Percentiles rank a stretch among this genome's conserved stretches.
Evolutionary conservation across 2,888 invertebrate genomes (phyloP).

Genomic region (Athrips mouffetella): DNA sequence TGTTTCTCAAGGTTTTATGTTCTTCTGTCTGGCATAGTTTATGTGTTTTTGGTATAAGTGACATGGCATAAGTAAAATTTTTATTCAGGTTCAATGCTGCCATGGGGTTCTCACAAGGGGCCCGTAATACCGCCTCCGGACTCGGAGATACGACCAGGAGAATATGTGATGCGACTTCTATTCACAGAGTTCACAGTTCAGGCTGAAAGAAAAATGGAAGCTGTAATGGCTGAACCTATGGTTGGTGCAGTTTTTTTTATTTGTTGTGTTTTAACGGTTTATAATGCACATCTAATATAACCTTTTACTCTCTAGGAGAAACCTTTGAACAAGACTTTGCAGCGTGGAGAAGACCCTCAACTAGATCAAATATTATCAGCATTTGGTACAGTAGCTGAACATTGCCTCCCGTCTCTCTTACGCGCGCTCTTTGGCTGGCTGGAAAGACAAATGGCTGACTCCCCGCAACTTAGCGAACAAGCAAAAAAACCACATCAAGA

Average conservation of each 20-base stretch:
- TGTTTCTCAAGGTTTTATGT: neutral
- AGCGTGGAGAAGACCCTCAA: slow-evolving; percentile 96
- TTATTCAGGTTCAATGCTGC: slow-evolving; percentile 77
- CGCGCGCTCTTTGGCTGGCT: slow-evolving; percentile 97
- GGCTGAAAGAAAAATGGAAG: slow-evolving; percentile 97
- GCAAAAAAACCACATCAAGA: slow-evolving; percentile 78
- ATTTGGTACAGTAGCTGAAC: slow-evolving; percentile 96
- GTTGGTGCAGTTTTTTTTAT: slow-evolving; percentile 58
- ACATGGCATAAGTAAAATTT: neutral
- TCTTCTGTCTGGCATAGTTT: no score
- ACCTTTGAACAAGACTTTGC: slow-evolving; percentile 95
- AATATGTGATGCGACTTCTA: slow-evolving; percentile 96
- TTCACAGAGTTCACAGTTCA: slow-evolving; percentile 97
- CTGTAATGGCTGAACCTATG: slow-evolving; percentile 93
- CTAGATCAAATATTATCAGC: slow-evolving; percentile 96
- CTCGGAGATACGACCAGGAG: slow-evolving; percentile 89
- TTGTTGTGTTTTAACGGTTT: neutral
- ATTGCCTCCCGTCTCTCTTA: slow-evolving; percentile 96
- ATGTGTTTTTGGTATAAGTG: no score
- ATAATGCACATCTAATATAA: slow-evolving; percentile 18
- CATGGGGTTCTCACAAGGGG: slow-evolving; percentile 91
- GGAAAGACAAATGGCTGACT: slow-evolving; percentile 88
- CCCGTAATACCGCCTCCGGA: slow-evolving; percentile 77
- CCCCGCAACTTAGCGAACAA: slow-evolving; percentile 70
- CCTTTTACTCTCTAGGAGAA: slow-evolving; percentile 82